Evolutionary conservation across 2,113 vertebrate genomes (phyloP).

Genomic region (Gavialis gangeticus): DNA sequence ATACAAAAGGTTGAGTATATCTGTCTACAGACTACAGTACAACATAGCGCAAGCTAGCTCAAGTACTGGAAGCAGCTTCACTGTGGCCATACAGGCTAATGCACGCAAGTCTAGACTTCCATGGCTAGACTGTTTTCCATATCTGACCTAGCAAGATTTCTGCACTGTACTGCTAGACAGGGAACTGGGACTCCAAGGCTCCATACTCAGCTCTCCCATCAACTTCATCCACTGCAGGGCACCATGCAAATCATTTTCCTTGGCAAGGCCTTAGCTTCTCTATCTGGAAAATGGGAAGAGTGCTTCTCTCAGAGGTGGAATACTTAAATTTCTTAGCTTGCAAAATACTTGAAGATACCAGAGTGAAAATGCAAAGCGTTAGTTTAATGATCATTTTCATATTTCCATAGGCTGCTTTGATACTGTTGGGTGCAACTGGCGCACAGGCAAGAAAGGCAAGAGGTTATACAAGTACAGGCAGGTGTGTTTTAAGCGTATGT

Average conservation of each 20-base stretch:
- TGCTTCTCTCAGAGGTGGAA: not conserved
- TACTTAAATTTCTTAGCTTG: not conserved
- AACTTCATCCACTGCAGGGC: not conserved
- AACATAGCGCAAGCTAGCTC: not conserved
- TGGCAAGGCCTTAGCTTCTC: not conserved
- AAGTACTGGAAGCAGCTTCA: not conserved
- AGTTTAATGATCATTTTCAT: not conserved
- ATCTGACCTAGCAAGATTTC: not conserved
- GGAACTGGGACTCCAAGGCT: not conserved
- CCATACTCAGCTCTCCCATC: not conserved
- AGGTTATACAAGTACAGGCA: not conserved
- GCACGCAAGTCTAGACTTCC: constrained; percentile 8
- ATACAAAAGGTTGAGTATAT: not conserved
- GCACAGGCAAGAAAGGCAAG: not conserved
- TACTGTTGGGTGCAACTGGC: not conserved
- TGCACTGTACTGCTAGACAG: not conserved
- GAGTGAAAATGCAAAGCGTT: not conserved
- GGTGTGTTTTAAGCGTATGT: not conserved
- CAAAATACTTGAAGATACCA: not conserved
- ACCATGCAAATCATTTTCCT: not conserved
- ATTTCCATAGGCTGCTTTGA: not conserved
- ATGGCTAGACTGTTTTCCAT: not conserved
- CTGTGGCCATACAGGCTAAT: not conserved
- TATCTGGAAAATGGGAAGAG: not conserved
- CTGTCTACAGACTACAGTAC: not conserved